These are phyloP conservation scores for Opisthocomus hoazin DNA, from an alignment of 2,113 vertebrate genomes.

Conservation along the genomic window DNA sequence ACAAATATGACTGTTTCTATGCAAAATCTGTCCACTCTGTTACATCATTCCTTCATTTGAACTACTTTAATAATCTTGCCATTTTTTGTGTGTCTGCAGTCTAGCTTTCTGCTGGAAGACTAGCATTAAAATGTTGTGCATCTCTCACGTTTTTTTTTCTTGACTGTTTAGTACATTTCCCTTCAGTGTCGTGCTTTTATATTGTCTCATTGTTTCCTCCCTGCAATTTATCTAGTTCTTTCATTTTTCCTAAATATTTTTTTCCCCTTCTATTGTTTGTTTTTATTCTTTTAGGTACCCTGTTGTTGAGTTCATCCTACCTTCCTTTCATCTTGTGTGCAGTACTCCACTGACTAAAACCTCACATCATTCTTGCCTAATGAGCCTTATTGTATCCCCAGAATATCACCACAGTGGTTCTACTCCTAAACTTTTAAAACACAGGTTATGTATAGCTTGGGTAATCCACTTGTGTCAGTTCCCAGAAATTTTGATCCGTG, in stretches of 20 bases:
- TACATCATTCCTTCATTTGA: not conserved
- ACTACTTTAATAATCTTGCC: not conserved
- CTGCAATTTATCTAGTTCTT: not conserved
- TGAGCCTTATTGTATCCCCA: not conserved
- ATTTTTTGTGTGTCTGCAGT: not conserved
- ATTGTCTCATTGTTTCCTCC: not conserved
- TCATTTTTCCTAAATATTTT: not conserved
- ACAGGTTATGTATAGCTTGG: not conserved
- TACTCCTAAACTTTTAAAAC: not conserved
- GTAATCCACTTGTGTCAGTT: not conserved
- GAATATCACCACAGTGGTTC: not conserved
- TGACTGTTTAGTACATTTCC: not conserved
- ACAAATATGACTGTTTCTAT: not conserved
- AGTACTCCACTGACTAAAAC: not conserved
- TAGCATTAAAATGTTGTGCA: not conserved
- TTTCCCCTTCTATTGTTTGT: not conserved
- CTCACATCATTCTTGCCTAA: not conserved
- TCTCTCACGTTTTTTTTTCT: not conserved
- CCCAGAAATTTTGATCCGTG: not conserved
- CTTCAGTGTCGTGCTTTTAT: not conserved
- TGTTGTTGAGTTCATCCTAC: not conserved
- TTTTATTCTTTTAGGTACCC: not conserved
- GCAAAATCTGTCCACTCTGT: not conserved
- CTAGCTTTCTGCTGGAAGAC: not conserved
- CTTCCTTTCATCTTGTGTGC: not conserved